phyloP scores from a whole-genome alignment of 2,113 vertebrate species.

The Caretta caretta region DNA sequence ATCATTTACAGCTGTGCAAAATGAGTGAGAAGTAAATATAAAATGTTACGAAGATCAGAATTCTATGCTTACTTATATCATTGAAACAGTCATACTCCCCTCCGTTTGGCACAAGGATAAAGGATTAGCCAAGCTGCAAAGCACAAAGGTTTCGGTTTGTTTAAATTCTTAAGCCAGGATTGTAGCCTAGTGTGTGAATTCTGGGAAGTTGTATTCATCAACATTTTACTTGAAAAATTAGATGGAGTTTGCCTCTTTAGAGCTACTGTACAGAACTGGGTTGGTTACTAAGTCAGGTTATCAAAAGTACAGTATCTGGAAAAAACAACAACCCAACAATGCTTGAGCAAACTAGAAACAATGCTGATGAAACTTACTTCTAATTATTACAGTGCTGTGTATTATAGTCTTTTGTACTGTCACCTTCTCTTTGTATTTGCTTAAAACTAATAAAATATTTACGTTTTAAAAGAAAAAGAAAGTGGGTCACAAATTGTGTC shows the following conservation, averaged over 20 bases:
- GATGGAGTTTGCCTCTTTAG: not conserved
- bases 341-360: not conserved
- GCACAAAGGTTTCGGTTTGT: not conserved
- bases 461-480: not conserved
- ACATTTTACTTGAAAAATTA: not conserved
- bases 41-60: not conserved
- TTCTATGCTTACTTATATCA: not conserved
- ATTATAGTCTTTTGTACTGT: not conserved
- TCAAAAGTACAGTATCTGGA: not conserved
- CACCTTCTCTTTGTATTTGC: slow-evolving; percentile 8
- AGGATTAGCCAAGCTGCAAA: not conserved
- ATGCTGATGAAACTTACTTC: not conserved
- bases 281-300: not conserved
- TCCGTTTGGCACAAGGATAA: not conserved
- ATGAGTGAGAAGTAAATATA: not conserved
- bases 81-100: not conserved
- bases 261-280: not conserved
- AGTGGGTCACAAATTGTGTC: not conserved
- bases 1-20: not conserved
- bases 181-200: not conserved
- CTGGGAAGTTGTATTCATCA: not conserved
- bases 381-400: slow-evolving; percentile 4
- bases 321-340: not conserved
- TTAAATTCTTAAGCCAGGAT: not conserved
- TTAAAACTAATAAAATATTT: slow-evolving; percentile 36